Evolutionary conservation across 53 echinoderm and acorn worm genomes (phyloP), one percentile per base, ranked within the genome.

Genomic region (Glandiceps talaboti): DNA sequence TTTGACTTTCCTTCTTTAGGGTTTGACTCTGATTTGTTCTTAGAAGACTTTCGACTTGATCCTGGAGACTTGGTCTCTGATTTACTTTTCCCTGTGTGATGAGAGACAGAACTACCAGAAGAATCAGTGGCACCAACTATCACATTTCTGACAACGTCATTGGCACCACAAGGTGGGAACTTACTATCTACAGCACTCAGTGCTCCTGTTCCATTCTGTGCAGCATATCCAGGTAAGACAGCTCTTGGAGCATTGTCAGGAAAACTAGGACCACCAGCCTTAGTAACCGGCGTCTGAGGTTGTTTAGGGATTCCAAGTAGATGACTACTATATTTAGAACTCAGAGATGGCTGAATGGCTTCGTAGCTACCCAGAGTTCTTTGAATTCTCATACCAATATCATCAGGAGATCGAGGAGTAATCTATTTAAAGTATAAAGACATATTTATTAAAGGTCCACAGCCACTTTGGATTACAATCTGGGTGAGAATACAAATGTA

Each of bases 281-380:
- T 20, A 45, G 64, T 45, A 20, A 86, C 82, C 1, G 86, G 86
- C 1, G 86, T 86, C 78, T 74, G 82, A 0, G 86, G 86, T 74
- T 82, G 77, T 30, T 86, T 86, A 25, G 86, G 86, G 32, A 86
- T 86, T 26, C 86, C 86, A 30, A 86, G 74, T 0, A 86, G 77
- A 74, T 86, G 33, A 31, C 74, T 73, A 74, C 77, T 82, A 12
- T 74, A 33, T 30, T 74, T 82, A 1, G 81, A 30, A 31, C 82
- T 82, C 72, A 81, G 20, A 45, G 6, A 6, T 45, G 64, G 20
- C 64, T 45, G 64, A 12, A 45, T 45, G 64, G 64, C 64, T 12
- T 45, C 20, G 20, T 12, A 45, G 20, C 20, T 20, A 20, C 64
- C 64, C 6, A 45, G 64, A 6, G 64, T 45, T 20, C 20, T 45